These are phyloP conservation scores for Pristiophorus japonicus DNA, from an alignment of 2,113 vertebrate species.

Conservation along the genomic window DNA sequence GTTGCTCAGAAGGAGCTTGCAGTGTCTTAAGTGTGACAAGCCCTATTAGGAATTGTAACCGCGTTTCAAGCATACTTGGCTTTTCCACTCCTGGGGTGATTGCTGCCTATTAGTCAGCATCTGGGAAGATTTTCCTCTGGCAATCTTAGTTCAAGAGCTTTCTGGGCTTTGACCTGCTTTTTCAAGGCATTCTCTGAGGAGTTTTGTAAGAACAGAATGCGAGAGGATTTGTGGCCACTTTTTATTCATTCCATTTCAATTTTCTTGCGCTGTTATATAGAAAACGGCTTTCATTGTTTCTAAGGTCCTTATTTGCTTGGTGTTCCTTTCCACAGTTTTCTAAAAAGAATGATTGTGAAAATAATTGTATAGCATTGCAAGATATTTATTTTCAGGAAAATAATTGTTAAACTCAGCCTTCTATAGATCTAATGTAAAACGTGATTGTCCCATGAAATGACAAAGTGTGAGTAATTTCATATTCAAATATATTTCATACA, in stretches of 20 bases:
- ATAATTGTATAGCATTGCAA: not conserved
- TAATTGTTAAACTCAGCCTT: not conserved
- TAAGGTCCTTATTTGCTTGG: conserved; percentile 68
- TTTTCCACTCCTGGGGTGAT: conserved; percentile 77
- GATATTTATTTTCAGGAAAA: not conserved
- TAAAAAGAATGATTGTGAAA: conserved; percentile 37
- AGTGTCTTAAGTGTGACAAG: conserved; percentile 78
- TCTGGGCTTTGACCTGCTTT: conserved; percentile 31
- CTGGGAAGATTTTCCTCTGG: conserved; percentile 64
- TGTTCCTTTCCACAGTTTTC: conserved; percentile 63
- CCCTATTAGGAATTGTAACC: conserved; percentile 79
- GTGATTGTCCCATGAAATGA: not conserved
- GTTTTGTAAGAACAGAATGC: conserved; percentile 79
- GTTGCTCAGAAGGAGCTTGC: conserved; percentile 71
- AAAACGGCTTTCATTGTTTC: conserved; percentile 73
- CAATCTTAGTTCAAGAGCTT: conserved; percentile 36
- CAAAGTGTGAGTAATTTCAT: not conserved
- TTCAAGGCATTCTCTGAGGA: conserved; percentile 51
- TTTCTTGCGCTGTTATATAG: conserved; percentile 67
- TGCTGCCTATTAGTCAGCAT: conserved; percentile 76
- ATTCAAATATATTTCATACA: not conserved
- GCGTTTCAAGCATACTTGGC: conserved; percentile 75
- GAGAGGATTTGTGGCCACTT: conserved; percentile 79
- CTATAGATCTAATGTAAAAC: not conserved
- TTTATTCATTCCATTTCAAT: conserved; percentile 78